These are phyloP conservation scores for Eupristina koningsbergeri DNA, from an alignment of 1,140 invertebrate genomes.

Conservation along the genomic window DNA sequence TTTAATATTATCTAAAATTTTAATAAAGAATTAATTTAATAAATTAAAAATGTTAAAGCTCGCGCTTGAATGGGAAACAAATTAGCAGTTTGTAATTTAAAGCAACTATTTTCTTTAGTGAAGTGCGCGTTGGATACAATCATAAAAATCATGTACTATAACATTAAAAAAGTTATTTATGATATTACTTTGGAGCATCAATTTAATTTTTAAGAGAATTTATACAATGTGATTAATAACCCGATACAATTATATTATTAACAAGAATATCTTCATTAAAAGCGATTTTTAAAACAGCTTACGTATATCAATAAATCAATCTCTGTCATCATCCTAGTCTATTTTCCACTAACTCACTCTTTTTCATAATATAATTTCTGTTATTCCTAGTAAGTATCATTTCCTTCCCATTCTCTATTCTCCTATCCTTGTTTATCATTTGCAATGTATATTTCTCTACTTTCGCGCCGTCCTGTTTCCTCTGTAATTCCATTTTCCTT, in stretches of 20 bases:
- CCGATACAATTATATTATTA: neutral
- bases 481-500: slow-evolving; percentile 24
- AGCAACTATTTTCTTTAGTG: neutral
- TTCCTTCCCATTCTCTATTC: slow-evolving; percentile 28
- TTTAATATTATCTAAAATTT: too few species aligned
- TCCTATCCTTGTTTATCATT: slow-evolving; percentile 5
- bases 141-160: neutral
- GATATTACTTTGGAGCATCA: too few species aligned
- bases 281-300: neutral
- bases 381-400: slow-evolving; percentile 24
- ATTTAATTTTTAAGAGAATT: too few species aligned
- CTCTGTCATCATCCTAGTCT: neutral
- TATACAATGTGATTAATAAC: neutral
- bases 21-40: too few species aligned
- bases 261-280: too few species aligned
- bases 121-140: neutral
- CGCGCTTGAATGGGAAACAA: too few species aligned
- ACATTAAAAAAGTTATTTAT: neutral
- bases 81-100: too few species aligned
- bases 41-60: too few species aligned
- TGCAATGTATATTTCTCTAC: slow-evolving; percentile 26
- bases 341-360: neutral
- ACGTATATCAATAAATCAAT: slow-evolving; percentile 24
- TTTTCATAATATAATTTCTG: slow-evolving; percentile 24
- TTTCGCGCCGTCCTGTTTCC: slow-evolving; percentile 8